These are phyloP conservation scores for Palythoa heliodiscus DNA, from an alignment of 92 coral and sea anemone species.

Conservation along the genomic window DNA sequence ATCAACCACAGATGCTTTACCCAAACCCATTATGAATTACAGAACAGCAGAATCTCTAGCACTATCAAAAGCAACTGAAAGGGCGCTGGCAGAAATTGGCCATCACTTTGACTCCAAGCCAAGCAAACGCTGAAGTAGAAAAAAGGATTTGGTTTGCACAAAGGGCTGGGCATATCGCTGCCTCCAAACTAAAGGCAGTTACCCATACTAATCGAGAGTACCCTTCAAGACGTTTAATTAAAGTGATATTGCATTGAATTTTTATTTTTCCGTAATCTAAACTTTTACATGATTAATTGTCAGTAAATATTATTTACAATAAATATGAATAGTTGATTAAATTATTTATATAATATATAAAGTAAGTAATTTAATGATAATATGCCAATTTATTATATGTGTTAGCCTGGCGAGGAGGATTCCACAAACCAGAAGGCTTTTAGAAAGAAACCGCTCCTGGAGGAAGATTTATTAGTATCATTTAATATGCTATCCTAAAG, in stretches of 20 bases:
- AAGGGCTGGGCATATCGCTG: constrained; percentile 19
- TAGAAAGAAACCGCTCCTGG: too few relatives aligned
- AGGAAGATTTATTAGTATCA: too few relatives aligned
- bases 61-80: not conserved
- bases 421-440: too few relatives aligned
- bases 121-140: not conserved
- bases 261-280: too few relatives aligned
- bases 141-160: constrained; percentile 8
- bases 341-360: too few relatives aligned
- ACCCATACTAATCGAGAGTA: constrained; percentile 18
- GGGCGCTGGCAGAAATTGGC: not conserved
- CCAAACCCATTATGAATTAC: constrained; percentile 27
- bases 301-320: too few relatives aligned
- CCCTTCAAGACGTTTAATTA: constrained; percentile 38
- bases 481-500: constrained; percentile 33
- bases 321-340: too few relatives aligned
- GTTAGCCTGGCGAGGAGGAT: too few relatives aligned
- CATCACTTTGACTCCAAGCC: not conserved
- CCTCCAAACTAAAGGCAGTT: constrained; percentile 31
- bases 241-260: too few relatives aligned
- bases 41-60: not conserved
- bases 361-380: too few relatives aligned
- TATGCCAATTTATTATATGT: too few relatives aligned
- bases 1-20: constrained; percentile 34
- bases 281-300: too few relatives aligned